Evolutionary conservation across 2,113 vertebrate species (phyloP).

Genomic region (Mesoclemmys tuberculata): DNA sequence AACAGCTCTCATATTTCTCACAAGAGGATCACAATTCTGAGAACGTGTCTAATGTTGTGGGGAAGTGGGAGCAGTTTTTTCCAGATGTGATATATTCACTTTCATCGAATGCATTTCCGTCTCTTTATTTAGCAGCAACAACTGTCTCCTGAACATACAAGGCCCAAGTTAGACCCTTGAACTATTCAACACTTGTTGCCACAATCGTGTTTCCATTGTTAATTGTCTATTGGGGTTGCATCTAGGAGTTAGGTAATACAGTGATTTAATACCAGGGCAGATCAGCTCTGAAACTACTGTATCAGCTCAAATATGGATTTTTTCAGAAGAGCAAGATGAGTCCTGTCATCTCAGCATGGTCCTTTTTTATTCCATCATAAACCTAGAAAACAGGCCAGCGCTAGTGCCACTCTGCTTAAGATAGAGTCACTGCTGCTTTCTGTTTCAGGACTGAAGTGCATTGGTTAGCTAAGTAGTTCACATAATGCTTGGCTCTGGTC

Average conservation of each 20-base stretch:
- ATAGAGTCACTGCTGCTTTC: neutral
- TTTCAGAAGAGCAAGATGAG: neutral
- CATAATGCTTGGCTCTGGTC: neutral
- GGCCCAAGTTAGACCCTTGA: slow-evolving; percentile 58
- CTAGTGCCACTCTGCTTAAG: accelerated
- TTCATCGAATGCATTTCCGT: slow-evolving; percentile 32
- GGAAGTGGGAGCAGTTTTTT: neutral
- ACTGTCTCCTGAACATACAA: slow-evolving; percentile 65
- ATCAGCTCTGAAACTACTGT: slow-evolving; percentile 36
- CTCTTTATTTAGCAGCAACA: slow-evolving; percentile 73
- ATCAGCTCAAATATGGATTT: neutral
- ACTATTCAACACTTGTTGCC: slow-evolving; percentile 68
- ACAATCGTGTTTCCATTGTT: slow-evolving; percentile 71
- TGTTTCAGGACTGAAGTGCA: neutral
- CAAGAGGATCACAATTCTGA: neutral
- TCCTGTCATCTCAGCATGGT: neutral
- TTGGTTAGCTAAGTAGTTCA: neutral
- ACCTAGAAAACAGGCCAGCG: neutral
- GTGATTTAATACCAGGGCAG: neutral
- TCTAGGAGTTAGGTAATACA: slow-evolving; percentile 58
- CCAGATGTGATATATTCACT: slow-evolving; percentile 5
- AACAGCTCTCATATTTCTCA: neutral
- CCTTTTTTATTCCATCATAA: neutral
- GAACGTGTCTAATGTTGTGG: neutral
- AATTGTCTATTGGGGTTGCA: slow-evolving; percentile 67